Evolutionary conservation across 2,888 invertebrate species (phyloP), one percentile per base, ranked within the genome.

Genomic region (Ypsolopha sequella): DNA sequence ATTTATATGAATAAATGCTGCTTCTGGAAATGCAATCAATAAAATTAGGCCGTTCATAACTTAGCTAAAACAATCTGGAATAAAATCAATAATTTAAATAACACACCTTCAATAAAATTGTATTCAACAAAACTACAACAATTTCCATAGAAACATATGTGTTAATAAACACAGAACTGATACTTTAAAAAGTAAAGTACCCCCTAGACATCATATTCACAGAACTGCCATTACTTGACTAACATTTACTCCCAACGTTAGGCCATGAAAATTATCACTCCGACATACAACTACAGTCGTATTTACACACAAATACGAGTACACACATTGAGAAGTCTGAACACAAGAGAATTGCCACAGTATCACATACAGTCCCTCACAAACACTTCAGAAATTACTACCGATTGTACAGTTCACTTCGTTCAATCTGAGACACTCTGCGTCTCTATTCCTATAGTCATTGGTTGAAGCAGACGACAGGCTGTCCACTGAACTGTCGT

Each of bases 361-460:
- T 50, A 51, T 51, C 51, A 52, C 52, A 41, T 36, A 33, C 10
- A 44, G 46, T n/a, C 33, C 33, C 38, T 49, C n/a, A 41, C 41
- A n/a, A 4, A 36, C 47, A 13, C 36, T 46, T 36, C 36, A 36
- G 36, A 11, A 34, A 24, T 48, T 36, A 8, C 14, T 35, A 34
- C 11, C n/a, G 34, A 9, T 24, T 6, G 41, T 41, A 46, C 50
- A 51, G 50, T 54, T 58, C 55, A 85, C 74, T 60, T 86, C 80
- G 13, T 63, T 73, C 52, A 85, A 56, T 60, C 66, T 69, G 59
- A 85, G 66, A 62, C 84, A 82, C 68, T 82, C 79, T 0, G 75
- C 76, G 39, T 82, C 80, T n/a, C 76, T 68, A 55, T 69, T 75
- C 50, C 64, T 65, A 58, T 71, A 76, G 57, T 81, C 78, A n/a